A percentile compares a stretch with the other conserved stretches of the same genome.
Evolutionary conservation across 2,888 invertebrate genomes (phyloP).

Genomic region (Nomada flava): DNA sequence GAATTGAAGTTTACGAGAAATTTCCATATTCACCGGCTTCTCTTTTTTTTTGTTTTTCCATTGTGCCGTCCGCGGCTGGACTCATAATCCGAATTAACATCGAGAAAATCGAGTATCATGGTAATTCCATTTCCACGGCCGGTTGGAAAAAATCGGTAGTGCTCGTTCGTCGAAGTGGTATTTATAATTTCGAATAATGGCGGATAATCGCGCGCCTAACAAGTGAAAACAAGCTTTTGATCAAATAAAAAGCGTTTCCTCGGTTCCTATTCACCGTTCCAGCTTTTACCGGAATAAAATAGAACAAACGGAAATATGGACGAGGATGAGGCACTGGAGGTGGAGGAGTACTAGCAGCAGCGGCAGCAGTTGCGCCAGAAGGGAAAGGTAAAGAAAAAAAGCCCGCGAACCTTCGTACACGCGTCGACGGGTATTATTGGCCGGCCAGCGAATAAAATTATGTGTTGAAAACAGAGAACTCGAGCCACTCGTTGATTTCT

Average conservation of each 20-base stretch:
- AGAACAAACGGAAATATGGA: conserved; percentile 24
- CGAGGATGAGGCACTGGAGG: background rate
- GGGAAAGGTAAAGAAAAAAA: background rate
- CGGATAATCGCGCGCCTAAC: conserved; percentile 48
- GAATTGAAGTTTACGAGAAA: conserved; percentile 30
- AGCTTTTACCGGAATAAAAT: conserved; percentile 39
- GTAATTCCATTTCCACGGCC: conserved; percentile 29
- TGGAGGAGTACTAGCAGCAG: background rate
- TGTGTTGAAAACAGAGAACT: background rate
- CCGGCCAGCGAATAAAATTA: conserved; percentile 18
- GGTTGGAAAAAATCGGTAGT: background rate
- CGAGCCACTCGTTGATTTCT: background rate
- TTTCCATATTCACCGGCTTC: conserved; percentile 28
- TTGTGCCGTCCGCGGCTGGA: background rate
- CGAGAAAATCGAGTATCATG: conserved; percentile 29
- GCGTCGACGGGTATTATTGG: conserved; percentile 20
- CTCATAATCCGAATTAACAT: conserved; percentile 45
- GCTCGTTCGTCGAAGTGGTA: conserved; percentile 23
- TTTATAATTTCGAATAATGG: conserved; percentile 54
- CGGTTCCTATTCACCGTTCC: conserved; percentile 41
- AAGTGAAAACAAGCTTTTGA: conserved; percentile 52
- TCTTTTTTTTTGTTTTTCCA: conserved; percentile 8
- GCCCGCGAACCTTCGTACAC: conserved; percentile 19
- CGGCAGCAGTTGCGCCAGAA: background rate
- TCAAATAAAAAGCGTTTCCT: conserved; percentile 51